Conservation (phyloP, 1,140 invertebrate genomes). For the Arctopsyche grandis region DNA sequence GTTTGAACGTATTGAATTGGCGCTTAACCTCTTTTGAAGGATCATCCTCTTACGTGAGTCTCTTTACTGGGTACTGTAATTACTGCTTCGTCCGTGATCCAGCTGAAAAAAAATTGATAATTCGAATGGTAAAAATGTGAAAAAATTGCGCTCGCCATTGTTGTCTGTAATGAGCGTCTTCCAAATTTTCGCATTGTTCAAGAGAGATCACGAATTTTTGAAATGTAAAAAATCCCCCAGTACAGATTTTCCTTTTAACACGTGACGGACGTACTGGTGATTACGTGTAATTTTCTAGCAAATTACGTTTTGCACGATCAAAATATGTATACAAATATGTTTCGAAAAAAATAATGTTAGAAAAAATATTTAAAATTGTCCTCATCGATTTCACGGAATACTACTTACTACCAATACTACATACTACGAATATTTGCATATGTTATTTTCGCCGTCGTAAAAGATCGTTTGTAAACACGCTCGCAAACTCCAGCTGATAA, state of each 20-base stretch:
- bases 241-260: not conserved
- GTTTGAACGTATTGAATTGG: not conserved
- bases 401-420: too few relatives aligned
- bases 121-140: not conserved
- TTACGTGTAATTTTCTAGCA: not conserved
- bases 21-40: too few relatives aligned
- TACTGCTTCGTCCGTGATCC: not conserved
- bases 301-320: too few relatives aligned
- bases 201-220: not conserved
- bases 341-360: not conserved
- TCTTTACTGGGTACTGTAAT: not conserved
- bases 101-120: not conserved
- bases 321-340: too few relatives aligned
- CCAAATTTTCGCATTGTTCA: constrained; percentile 10
- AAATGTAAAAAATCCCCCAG: not conserved
- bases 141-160: constrained; percentile 3
- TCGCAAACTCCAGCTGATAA: not conserved
- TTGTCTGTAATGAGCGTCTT: not conserved
- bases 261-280: not conserved
- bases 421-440: too few relatives aligned
- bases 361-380: too few relatives aligned
- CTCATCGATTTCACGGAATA: too few relatives aligned
- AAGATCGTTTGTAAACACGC: not conserved
- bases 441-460: not conserved
- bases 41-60: too few relatives aligned